phyloP scores from a whole-genome alignment of 2,797 vertebrate genomes.

The Sciaenops ocellatus region DNA sequence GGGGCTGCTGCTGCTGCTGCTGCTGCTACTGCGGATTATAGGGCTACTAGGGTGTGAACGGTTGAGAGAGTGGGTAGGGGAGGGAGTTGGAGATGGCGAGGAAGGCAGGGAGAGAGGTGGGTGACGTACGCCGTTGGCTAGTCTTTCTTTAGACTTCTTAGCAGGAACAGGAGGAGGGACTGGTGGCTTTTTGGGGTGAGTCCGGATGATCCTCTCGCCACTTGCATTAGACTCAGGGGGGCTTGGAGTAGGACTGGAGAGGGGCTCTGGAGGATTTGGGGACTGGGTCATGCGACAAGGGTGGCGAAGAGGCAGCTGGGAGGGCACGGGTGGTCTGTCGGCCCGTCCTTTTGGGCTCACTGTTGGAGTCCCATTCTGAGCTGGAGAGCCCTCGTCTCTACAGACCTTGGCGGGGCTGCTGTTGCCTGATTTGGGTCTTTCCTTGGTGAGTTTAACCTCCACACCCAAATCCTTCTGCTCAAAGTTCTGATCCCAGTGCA shows the following conservation, averaged over 20 bases:
- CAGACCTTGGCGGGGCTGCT: slow-evolving; percentile 53
- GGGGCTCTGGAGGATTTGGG: slow-evolving; percentile 50
- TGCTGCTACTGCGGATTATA: slow-evolving; percentile 60
- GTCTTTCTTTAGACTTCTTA: slow-evolving; percentile 95
- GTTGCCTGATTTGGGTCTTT: slow-evolving; percentile 40
- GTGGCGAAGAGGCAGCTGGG: slow-evolving; percentile 73
- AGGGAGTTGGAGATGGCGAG: slow-evolving; percentile 75
- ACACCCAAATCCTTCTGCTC: slow-evolving; percentile 66
- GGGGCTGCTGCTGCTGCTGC: slow-evolving; percentile 56
- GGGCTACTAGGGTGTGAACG: slow-evolving; percentile 79
- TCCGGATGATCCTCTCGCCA: slow-evolving; percentile 80
- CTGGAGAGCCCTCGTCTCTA: slow-evolving; percentile 40
- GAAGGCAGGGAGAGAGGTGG: slow-evolving; percentile 80
- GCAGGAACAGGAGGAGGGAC: slow-evolving; percentile 96
- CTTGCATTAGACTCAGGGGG: slow-evolving; percentile 66
- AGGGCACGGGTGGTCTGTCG: slow-evolving; percentile 73
- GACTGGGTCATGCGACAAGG: slow-evolving; percentile 46
- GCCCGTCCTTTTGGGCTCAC: slow-evolving; percentile 68
- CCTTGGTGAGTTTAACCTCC: slow-evolving; percentile 52
- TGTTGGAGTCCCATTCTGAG: slow-evolving; percentile 45
- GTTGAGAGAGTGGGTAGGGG: slow-evolving; percentile 75
- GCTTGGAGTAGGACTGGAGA: slow-evolving; percentile 73
- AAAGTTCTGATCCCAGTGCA: slow-evolving; percentile 84
- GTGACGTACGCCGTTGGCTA: slow-evolving; percentile 91
- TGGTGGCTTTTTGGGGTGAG: slow-evolving; percentile 90